Conservation (phyloP, 2,113 vertebrate species). For the Engystomops pustulosus region DNA sequence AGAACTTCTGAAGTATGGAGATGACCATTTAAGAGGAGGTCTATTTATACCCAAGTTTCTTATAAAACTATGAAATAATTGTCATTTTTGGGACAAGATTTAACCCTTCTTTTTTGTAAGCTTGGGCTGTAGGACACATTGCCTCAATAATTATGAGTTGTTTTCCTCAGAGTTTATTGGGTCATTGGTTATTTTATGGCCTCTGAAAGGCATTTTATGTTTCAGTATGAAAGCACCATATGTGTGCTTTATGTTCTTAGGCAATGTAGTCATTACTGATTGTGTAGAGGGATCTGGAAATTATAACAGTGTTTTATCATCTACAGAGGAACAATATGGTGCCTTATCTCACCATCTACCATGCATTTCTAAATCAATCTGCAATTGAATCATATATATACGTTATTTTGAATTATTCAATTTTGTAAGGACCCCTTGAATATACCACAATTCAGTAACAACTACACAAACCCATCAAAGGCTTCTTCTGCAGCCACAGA, state of each 20-base stretch:
- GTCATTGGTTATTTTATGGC: constrained; percentile 47
- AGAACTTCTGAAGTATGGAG: constrained; percentile 14
- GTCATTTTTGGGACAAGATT: constrained; percentile 2
- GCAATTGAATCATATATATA: too few species aligned
- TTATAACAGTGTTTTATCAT: background rate
- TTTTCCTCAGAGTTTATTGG: constrained; percentile 44
- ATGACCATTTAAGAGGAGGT: constrained; percentile 14
- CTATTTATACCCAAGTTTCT: background rate
- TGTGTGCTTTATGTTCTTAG: constrained; percentile 44
- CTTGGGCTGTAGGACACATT: background rate
- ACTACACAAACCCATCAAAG: too few species aligned
- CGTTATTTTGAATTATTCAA: too few species aligned
- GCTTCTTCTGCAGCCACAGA: background rate
- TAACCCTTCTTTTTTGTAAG: background rate
- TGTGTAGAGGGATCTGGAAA: background rate
- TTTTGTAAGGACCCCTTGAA: too few species aligned
- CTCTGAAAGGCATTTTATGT: constrained; percentile 45
- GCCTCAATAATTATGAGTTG: constrained; percentile 9
- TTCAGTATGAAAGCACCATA: constrained; percentile 2
- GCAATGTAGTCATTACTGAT: background rate
- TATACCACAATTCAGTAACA: too few species aligned
- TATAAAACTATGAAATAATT: constrained; percentile 24
- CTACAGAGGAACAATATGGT: constrained; percentile 10
- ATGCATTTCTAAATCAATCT: too few species aligned
- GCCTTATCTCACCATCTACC: too few species aligned